Base-by-base conservation (phyloP, 2,888 invertebrate species). In the Abrostola triplasia region DNA sequence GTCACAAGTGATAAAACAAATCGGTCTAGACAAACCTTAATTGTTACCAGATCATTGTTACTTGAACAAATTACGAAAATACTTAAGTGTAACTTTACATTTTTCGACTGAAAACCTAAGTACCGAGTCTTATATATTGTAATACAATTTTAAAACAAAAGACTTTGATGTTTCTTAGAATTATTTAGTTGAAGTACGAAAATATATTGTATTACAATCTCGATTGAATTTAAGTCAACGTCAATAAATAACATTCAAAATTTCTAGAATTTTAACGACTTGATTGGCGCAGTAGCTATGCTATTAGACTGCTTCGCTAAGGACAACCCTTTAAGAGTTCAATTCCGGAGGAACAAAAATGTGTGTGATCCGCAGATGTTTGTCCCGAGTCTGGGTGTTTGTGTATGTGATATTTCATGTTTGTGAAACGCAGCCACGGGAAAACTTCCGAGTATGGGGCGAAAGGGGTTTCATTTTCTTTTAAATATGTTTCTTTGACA, bases 111-210 rank as follows among this genome's bases (percentile, higher is more conserved):
- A 50, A 53, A 53, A 49, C 41, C 44, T 47, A 40, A 1, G 41
- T 38, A 2, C 40, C 13, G 38, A 50, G 35, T 53, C 59, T 41
- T 36, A 59, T 58, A 76, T 62, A 62, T 59, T 11, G 50, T 51
- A 54, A 48, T 62, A 72, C 47, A 53, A 67, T 67, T 57, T 38
- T 50, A 57, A 71, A 57, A 54, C 49, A 40, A 12, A 10, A 36
- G 47, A 48, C 9, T 50, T 59, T 72, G 51, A 57, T 49, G 9
- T 48, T 37, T 35, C 50, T 58, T n/a, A 49, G 44, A 62, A 51
- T 72, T 67, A 66, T 71, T 62, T 59, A 56, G 37, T 44, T 60
- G 49, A 40, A 40, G 40, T 24, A 40, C 10, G 40, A 40, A 40
- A 40, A 40, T 11, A 11, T 11, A n/a, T n/a, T n/a, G n/a, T 11